Evolutionary conservation across 1,140 invertebrate species (phyloP).

Genomic region (Hycleus cichorii): DNA sequence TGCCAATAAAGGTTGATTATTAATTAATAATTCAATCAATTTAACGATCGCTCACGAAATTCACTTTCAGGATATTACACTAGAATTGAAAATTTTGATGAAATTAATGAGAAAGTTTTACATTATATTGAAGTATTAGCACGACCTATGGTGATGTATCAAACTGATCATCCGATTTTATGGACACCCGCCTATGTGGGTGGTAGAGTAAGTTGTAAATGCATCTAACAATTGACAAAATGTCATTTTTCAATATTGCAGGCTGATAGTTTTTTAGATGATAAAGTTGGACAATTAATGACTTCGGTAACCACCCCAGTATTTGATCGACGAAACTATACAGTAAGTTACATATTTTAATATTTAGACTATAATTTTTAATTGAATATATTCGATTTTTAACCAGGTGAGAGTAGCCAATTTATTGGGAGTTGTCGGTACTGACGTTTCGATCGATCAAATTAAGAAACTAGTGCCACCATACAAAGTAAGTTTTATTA

Average conservation of each 20-base stretch:
- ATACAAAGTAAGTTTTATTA: slow-evolving; percentile 64
- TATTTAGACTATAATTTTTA: not conserved
- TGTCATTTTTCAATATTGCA: slow-evolving; percentile 36
- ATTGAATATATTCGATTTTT: slow-evolving; percentile 8
- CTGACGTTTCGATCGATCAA: slow-evolving; percentile 87
- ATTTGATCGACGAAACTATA: slow-evolving; percentile 83
- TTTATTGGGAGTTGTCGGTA: slow-evolving; percentile 87
- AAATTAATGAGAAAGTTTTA: slow-evolving; percentile 63
- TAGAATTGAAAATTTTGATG: slow-evolving; percentile 44
- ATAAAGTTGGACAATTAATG: slow-evolving; percentile 70
- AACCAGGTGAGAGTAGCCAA: slow-evolving; percentile 72
- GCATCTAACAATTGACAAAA: not conserved
- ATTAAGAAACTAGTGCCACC: slow-evolving; percentile 86
- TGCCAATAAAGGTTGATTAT: slow-evolving; percentile 78
- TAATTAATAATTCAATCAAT: not conserved
- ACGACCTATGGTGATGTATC: slow-evolving; percentile 83
- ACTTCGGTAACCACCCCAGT: slow-evolving; percentile 87
- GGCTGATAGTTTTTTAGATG: slow-evolving; percentile 59
- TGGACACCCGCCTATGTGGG: slow-evolving; percentile 88
- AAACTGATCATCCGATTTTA: slow-evolving; percentile 79
- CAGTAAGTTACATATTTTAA: slow-evolving; percentile 52
- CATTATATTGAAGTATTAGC: slow-evolving; percentile 88
- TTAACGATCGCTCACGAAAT: not conserved
- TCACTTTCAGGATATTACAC: slow-evolving; percentile 35
- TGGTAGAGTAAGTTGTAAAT: slow-evolving; percentile 61